These are phyloP conservation scores for Drosophila santomea DNA, from an alignment of 1,140 invertebrate species.

Conservation along the genomic window DNA sequence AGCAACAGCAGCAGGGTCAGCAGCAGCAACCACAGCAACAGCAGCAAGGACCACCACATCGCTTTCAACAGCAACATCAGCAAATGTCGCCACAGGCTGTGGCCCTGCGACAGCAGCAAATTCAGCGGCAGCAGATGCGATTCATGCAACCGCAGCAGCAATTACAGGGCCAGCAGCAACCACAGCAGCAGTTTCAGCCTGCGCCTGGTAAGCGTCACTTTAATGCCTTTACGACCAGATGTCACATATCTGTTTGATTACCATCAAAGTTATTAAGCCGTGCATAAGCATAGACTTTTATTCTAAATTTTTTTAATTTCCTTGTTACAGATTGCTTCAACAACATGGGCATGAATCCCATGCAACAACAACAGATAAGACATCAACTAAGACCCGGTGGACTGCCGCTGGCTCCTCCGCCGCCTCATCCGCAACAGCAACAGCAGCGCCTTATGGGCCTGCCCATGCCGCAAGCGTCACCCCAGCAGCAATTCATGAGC, in stretches of 20 bases:
- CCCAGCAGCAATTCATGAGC: conserved; percentile 62
- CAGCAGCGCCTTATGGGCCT: conserved; percentile 80
- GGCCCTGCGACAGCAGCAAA: conserved; percentile 80
- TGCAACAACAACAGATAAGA: conserved; percentile 58
- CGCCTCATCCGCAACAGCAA: conserved; percentile 66
- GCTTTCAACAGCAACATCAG: conserved; percentile 69
- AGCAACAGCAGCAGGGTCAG: conserved; percentile 64
- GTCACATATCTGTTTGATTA: not conserved
- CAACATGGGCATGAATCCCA: conserved; percentile 48
- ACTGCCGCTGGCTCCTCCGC: conserved; percentile 62
- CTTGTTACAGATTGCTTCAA: conserved; percentile 58
- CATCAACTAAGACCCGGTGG: conserved; percentile 54
- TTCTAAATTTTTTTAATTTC: not conserved
- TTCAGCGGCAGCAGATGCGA: conserved; percentile 58
- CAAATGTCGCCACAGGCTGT: conserved; percentile 44
- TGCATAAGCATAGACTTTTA: too few species aligned
- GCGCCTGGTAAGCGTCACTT: conserved; percentile 44
- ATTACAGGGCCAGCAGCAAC: conserved; percentile 55
- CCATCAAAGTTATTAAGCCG: not conserved
- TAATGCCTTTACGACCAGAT: not conserved
- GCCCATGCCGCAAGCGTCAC: conserved; percentile 58
- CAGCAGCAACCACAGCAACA: conserved; percentile 54
- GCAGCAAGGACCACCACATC: conserved; percentile 41
- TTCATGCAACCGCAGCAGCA: conserved; percentile 71
- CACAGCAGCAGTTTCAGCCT: conserved; percentile 60